Percentiles rank a stretch among this genome's conserved stretches.
Evolutionary conservation across 1,140 invertebrate genomes (phyloP).

Genomic region (Centruroides vittatus): DNA sequence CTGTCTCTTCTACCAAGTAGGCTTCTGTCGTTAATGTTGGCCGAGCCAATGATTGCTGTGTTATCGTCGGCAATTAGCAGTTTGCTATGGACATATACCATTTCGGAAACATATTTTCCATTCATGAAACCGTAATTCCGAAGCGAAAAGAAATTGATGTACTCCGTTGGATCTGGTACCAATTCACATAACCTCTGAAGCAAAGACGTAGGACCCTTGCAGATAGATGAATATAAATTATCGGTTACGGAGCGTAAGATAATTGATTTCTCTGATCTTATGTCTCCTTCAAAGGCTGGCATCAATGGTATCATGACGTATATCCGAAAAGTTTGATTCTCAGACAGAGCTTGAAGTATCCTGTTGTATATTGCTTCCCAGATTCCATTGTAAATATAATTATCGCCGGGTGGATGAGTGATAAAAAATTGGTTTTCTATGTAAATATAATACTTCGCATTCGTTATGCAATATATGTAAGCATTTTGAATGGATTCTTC

Average conservation of each 20-base stretch:
- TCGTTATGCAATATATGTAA: constrained; percentile 82
- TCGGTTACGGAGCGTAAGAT: constrained; percentile 86
- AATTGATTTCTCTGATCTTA: constrained; percentile 70
- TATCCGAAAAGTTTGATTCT: constrained; percentile 58
- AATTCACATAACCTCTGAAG: constrained; percentile 28
- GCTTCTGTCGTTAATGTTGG: constrained; percentile 94
- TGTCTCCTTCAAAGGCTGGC: constrained; percentile 89
- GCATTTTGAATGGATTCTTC: constrained; percentile 90
- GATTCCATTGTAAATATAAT: constrained; percentile 61
- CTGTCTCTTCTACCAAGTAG: constrained; percentile 83
- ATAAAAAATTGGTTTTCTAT: constrained; percentile 99
- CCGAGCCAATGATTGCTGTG: constrained; percentile 84
- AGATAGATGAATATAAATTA: constrained; percentile 93
- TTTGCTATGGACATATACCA: constrained; percentile 97
- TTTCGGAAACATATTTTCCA: constrained; percentile 52
- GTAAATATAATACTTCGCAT: constrained; percentile 84
- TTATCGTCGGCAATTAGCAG: constrained; percentile 83
- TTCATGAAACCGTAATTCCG: too few species aligned
- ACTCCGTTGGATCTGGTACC: background rate
- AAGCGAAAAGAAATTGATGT: background rate
- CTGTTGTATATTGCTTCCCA: constrained; percentile 68
- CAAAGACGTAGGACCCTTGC: constrained; percentile 36
- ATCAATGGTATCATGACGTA: constrained; percentile 87
- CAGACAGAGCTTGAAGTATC: constrained; percentile 57
- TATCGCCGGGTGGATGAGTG: constrained; percentile 42